Evolutionary conservation across 2,113 vertebrate species (phyloP).

Genomic region (Donacobius atricapilla): DNA sequence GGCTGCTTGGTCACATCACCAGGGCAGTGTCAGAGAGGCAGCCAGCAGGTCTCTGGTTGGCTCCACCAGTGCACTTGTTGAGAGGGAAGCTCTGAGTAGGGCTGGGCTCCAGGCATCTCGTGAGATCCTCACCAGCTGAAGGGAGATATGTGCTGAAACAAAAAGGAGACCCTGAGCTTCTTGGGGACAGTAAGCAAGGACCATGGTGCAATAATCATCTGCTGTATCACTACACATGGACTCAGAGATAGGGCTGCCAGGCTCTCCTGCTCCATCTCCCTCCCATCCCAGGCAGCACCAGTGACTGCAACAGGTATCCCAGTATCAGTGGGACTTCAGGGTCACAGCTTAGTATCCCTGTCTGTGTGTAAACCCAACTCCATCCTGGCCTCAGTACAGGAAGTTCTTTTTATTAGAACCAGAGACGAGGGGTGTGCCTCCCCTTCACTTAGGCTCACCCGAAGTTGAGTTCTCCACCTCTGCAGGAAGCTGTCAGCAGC

Average conservation of each 20-base stretch:
- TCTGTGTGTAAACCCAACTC: not conserved
- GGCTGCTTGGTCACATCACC: constrained; percentile 25
- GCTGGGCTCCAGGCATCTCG: constrained; percentile 25
- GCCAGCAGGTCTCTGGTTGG: constrained; percentile 3
- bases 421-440: not conserved
- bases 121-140: constrained; percentile 19
- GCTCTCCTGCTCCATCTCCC: not conserved
- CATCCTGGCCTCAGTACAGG: not conserved
- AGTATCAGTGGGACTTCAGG: not conserved
- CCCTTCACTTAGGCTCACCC: not conserved
- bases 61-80: constrained; percentile 43
- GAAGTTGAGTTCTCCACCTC: not conserved
- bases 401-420: not conserved
- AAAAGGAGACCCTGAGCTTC: not conserved
- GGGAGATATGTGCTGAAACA: not conserved
- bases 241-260: not conserved
- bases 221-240: not conserved
- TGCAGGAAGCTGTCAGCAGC: not conserved
- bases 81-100: constrained; percentile 50
- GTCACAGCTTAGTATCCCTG: not conserved
- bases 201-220: not conserved
- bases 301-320: not conserved
- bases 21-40: not conserved
- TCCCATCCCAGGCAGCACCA: not conserved
- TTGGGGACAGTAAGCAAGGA: not conserved